A percentile compares a stretch with the other conserved stretches of the same genome.
Evolutionary conservation across 2,113 vertebrate species (phyloP).

Genomic region (Zosterops pallidus): DNA sequence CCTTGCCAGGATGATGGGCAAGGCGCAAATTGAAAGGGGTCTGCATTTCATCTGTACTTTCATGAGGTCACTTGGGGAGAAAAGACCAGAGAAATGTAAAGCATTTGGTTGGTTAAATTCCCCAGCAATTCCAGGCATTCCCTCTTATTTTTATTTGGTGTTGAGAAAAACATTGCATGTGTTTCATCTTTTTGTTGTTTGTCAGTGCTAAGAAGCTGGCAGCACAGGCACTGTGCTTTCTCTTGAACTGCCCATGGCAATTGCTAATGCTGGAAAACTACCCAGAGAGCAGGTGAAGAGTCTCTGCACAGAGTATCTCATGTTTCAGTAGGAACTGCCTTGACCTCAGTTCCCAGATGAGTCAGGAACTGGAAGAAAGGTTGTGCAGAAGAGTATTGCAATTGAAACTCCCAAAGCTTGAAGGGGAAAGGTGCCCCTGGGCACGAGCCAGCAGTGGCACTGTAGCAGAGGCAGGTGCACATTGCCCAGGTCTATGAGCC

Average conservation of each 20-base stretch:
- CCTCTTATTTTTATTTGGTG: not conserved
- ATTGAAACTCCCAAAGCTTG: not conserved
- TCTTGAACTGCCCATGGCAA: not conserved
- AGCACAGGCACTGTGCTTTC: not conserved
- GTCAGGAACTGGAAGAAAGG: not conserved
- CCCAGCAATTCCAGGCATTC: slow-evolving; percentile 32
- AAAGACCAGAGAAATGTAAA: slow-evolving; percentile 39
- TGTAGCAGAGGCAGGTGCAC: not conserved
- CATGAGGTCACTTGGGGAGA: not conserved
- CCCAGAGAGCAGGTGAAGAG: not conserved
- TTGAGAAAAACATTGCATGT: not conserved
- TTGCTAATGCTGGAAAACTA: slow-evolving; percentile 7
- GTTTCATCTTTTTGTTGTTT: not conserved
- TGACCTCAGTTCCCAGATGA: not conserved
- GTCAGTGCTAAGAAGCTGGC: not conserved
- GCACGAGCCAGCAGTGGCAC: fast-evolving
- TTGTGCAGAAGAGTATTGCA: not conserved
- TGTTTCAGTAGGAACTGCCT: not conserved
- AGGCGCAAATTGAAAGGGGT: not conserved
- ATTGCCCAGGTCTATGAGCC: not conserved
- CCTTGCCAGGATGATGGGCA: not conserved
- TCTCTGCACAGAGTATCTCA: not conserved
- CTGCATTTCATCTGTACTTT: not conserved
- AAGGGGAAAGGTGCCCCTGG: not conserved
- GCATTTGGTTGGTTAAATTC: slow-evolving; percentile 21